Evolutionary conservation across 2,888 invertebrate species (phyloP), one percentile per base, ranked within the genome.

Genomic region (Chouioia cunea): DNA sequence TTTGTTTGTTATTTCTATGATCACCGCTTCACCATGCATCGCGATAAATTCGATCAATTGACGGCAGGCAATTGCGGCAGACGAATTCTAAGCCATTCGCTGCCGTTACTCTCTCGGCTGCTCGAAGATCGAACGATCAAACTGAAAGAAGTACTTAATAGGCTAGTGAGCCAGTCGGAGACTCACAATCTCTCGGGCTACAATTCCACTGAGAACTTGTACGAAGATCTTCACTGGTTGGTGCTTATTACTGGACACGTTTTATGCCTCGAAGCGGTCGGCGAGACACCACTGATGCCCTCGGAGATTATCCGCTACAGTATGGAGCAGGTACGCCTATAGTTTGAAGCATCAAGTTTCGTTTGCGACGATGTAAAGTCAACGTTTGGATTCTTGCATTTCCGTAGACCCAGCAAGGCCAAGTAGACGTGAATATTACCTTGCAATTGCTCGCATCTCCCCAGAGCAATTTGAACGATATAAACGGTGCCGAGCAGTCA

Each of bases 161-260:
- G 76, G 60, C 53, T 83, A n/a, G 77, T 79, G 0, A 75, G 71
- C 27, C 78, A 78, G 56, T 73, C 74, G 18, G 75, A 79, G 57
- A 52, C 76, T 2, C 68, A 77, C 46, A 77, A 77, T 54, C 70
- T 67, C 15, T 73, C 78, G 0, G 74, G 67, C 27, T 65, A 76
- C 0, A 83, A 84, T 22, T 85, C 88, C 65, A 82, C 94, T 36
- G 88, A 90, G 70, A 89, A 87, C 60, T 86, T 96, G 44, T 95
- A 94, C 81, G 97, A 97, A 87, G 96, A 97, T 86, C 86, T 97
- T 22, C 96, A 97, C 84, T 97, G 97, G 97, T 89, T 94, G 36
- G 86, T 96, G 27, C 89, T 97, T 79, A 91, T 97, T 64, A 73
- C 86, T 83, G 94, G 93, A 77, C 90, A 91, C 80, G 87, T 91